Evolutionary conservation across 2,797 vertebrate species (phyloP), one percentile per base, ranked within the genome.

Genomic region (Neosilurus mollespiculum): DNA sequence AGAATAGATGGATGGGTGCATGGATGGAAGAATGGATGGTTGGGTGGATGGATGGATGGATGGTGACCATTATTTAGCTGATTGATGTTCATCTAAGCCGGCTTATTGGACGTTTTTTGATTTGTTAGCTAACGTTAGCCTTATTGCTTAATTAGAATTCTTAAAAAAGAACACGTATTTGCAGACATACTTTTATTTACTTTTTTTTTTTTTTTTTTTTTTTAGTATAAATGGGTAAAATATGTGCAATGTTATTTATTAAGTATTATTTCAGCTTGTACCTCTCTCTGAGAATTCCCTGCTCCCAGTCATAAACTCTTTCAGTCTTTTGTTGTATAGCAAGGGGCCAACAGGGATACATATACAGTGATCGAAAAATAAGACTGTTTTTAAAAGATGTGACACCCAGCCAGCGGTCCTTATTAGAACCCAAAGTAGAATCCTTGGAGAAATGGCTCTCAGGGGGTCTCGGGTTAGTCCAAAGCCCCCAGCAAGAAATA

Each of bases 241-340:
- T 20, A 20, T 22, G 24, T 4, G 10, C 51, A 73, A 30, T 11
- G 5, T 37, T 43, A 6, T 43, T 43, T 43, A 43, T 43, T 2
- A 43, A 2, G 18, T 4, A 4, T n/a, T 64, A n/a, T 24, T 78
- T 8, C 7, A 20, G 61, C 73, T 77, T 0, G 61, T 75, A 78
- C 26, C 7, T 62, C 51, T 71, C 56, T 49, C 11, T 1, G 9
- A 18, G 26, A 49, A 65, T 75, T 43, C 34, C 53, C 78, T 72
- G 14, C 0, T 76, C 72, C 89, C 90, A 22, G 53, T 61, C 78
- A 37, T 54, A 51, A 77, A 86, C 86, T 87, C 81, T 89, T 90
- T 91, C 64, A 87, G 86, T 84, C 82, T 91, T 91, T 88, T 90
- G 87, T 90, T 93, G 87, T 69, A 26, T 54, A 84, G 85, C 82